Evolutionary conservation across 1,140 invertebrate species (phyloP), one percentile per base, ranked within the genome.

Genomic region (Antheraea mylitta): DNA sequence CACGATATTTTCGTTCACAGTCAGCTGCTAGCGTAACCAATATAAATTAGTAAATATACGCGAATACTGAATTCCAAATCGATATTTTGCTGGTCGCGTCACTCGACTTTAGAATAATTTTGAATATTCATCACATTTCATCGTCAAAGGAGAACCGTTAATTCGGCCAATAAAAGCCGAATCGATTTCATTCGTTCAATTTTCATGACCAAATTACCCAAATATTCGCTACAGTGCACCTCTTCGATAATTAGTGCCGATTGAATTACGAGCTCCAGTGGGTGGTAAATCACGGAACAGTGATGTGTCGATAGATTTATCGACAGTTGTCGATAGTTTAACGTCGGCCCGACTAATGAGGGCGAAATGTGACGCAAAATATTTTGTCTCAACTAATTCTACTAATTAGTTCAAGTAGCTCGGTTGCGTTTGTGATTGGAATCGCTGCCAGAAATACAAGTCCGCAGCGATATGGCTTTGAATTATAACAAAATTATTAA

Each of bases 141-240:
- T 30, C 22, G 22, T 30, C 22, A 42, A 42, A 9, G 38, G 11
- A 42, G 38, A 42, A 42, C 38, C 7, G 11, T 42, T 53, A 53
- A 16, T 53, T 53, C 16, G 5, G 13, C 16, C 11, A 53, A 53
- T 53, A n/a, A 53, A 53, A n/a, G 16, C 11, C 45, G 16, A 16
- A 53, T 53, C 13, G 45, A 53, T 16, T 53, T 10, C 45, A 53
- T 16, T 13, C 11, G 5, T 16, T 53, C 16, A 6, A 16, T 16
- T 53, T 53, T 16, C 45, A 53, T n/a, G 16, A 53, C 11, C 6
- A 53, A 63, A 74, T 74, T 80, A 77, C 73, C 67, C 62, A 66
- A 71, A 78, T 81, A 75, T 79, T 76, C 78, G 78, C 64, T 77
- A 80, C 76, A 80, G 77, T 74, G 76, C 74, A 65, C 45, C 45